Evolutionary conservation across 2,797 vertebrate species (phyloP).

Genomic region (Emys orbicularis): DNA sequence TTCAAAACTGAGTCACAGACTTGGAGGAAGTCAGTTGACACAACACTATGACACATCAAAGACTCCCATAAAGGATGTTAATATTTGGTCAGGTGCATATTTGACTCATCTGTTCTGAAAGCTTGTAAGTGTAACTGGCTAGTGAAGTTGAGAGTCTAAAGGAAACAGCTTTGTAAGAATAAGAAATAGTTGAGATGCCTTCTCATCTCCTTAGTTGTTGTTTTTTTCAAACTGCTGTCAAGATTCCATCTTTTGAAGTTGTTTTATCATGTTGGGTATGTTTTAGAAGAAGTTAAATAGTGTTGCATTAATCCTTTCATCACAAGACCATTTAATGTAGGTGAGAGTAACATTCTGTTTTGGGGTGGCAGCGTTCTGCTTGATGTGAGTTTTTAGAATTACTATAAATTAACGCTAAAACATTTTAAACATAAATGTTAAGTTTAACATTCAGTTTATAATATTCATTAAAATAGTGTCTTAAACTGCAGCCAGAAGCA

Average conservation of each 20-base stretch:
- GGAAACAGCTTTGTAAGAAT: slow-evolving; percentile 71
- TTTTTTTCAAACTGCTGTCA: slow-evolving; percentile 54
- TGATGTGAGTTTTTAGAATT: slow-evolving; percentile 52
- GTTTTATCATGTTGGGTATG: slow-evolving; percentile 40
- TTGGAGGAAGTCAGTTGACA: slow-evolving; percentile 33
- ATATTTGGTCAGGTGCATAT: slow-evolving; percentile 80
- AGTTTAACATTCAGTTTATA: slow-evolving; percentile 33
- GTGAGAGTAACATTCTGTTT: slow-evolving; percentile 53
- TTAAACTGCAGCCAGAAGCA: slow-evolving; percentile 29
- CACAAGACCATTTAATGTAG: slow-evolving; percentile 52
- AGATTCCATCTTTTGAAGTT: slow-evolving; percentile 56
- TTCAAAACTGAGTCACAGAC: slow-evolving; percentile 25
- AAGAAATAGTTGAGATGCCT: slow-evolving; percentile 52
- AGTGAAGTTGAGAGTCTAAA: slow-evolving; percentile 30
- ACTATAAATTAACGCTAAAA: slow-evolving; percentile 36
- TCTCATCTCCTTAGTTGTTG: slow-evolving; percentile 60
- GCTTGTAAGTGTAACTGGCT: slow-evolving; percentile 18
- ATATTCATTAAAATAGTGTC: slow-evolving; percentile 44
- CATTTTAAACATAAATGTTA: neutral
- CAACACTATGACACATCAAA: slow-evolving; percentile 52
- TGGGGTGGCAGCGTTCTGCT: slow-evolving; percentile 64
- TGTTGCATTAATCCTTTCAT: slow-evolving; percentile 56
- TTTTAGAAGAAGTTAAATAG: slow-evolving; percentile 70
- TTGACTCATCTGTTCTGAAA: slow-evolving; percentile 63
- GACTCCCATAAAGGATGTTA: slow-evolving; percentile 60